These are phyloP conservation scores for Oncorhynchus gorbuscha DNA, from an alignment of 2,113 vertebrate species.

Conservation along the genomic window DNA sequence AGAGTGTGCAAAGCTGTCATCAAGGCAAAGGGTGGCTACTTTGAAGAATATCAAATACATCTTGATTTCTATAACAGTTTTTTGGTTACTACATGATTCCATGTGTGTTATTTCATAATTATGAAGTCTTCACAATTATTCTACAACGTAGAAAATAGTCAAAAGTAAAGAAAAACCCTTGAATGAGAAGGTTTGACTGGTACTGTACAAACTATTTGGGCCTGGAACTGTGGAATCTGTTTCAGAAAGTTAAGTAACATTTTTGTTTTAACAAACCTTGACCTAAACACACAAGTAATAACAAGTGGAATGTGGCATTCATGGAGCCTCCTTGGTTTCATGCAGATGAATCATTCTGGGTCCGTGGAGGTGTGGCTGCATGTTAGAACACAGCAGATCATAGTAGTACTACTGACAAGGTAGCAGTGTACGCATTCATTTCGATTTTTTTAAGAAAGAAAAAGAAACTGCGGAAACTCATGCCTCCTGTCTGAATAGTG, in stretches of 20 bases:
- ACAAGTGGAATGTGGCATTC: conserved; percentile 41
- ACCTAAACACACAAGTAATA: conserved; percentile 16
- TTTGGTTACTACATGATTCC: too few species aligned
- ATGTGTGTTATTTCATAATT: too few species aligned
- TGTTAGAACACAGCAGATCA: conserved; percentile 56
- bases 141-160: too few species aligned
- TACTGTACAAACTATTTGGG: conserved; percentile 8
- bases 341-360: conserved; percentile 61
- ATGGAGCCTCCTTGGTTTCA: conserved; percentile 47
- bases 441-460: neutral
- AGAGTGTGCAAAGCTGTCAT: too few species aligned
- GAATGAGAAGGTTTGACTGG: too few species aligned
- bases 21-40: too few species aligned
- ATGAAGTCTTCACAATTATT: too few species aligned
- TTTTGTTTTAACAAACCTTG: conserved; percentile 23
- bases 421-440: conserved; percentile 57
- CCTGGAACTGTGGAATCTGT: conserved; percentile 6
- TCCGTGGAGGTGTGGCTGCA: conserved; percentile 43
- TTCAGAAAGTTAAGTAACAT: conserved; percentile 15
- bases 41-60: too few species aligned
- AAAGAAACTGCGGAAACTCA: conserved; percentile 34
- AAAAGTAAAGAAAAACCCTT: too few species aligned
- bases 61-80: too few species aligned
- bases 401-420: conserved; percentile 48
- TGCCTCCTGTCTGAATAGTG: conserved; percentile 35